These are phyloP conservation scores for Camptogramma bilineatum DNA, from an alignment of 2,888 invertebrate genomes.

Conservation along the genomic window DNA sequence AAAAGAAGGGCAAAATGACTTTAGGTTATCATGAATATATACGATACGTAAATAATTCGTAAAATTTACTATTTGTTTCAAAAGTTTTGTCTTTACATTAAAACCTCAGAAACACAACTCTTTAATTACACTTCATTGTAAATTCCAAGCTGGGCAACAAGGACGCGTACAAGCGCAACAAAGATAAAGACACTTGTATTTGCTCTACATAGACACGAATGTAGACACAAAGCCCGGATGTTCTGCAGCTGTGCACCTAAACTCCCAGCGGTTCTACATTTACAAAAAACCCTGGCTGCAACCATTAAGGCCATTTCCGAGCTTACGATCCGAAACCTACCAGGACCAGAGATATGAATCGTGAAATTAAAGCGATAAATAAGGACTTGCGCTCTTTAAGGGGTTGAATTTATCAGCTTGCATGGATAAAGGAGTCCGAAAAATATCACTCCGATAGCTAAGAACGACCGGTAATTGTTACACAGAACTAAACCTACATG, in stretches of 20 bases:
- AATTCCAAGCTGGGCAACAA: conserved; percentile 14
- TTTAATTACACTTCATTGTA: conserved; percentile 21
- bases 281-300: conserved; percentile 32
- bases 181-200: conserved; percentile 44
- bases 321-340: conserved; percentile 31
- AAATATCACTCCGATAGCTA: conserved; percentile 17
- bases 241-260: conserved; percentile 71
- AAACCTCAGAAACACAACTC: conserved; percentile 4
- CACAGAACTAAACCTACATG: neutral
- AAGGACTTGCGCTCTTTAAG: conserved; percentile 21
- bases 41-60: neutral
- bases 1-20: neutral
- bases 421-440: conserved; percentile 10
- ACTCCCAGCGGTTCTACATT: conserved; percentile 43
- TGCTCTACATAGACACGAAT: conserved; percentile 33
- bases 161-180: conserved; percentile 25
- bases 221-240: conserved; percentile 63
- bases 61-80: neutral
- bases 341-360: conserved; percentile 30
- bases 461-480: conserved; percentile 8
- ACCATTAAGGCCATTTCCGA: conserved; percentile 32
- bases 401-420: conserved; percentile 49
- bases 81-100: no score
- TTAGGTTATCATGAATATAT: no score
- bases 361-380: conserved; percentile 36